phyloP scores from a whole-genome alignment of 2,888 invertebrate species.

The Perizoma flavofasciatum region DNA sequence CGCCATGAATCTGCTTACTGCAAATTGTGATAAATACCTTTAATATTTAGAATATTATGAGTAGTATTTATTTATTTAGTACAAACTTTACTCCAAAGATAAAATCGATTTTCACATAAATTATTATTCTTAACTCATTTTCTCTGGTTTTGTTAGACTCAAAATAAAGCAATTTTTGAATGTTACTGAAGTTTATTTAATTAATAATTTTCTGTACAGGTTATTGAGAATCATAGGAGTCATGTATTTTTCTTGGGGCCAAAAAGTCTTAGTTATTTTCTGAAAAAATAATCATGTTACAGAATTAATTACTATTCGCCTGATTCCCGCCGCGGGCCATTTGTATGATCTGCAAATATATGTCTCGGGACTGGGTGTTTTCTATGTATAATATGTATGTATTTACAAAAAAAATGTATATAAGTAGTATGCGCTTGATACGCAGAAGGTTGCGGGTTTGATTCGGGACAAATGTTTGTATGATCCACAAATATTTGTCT shows the following conservation, averaged over 20 bases:
- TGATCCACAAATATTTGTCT: too few relatives aligned
- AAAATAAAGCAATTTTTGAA: background rate
- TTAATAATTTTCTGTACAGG: conserved; percentile 69
- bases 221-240: conserved; percentile 67
- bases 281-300: conserved; percentile 49
- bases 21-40: conserved; percentile 62
- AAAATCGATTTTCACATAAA: conserved; percentile 37
- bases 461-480: too few relatives aligned
- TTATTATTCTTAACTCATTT: too few relatives aligned
- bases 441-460: too few relatives aligned
- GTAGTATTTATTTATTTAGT: conserved; percentile 63
- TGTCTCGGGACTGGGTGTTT: too few relatives aligned
- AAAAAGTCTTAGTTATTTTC: conserved; percentile 72
- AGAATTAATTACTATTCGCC: background rate
- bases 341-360: too few relatives aligned
- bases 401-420: too few relatives aligned
- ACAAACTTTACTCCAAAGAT: conserved; percentile 69
- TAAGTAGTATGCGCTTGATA: too few relatives aligned
- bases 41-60: background rate
- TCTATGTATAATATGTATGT: too few relatives aligned
- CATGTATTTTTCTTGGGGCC: conserved; percentile 70
- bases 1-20: conserved; percentile 86
- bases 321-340: too few relatives aligned
- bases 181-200: conserved; percentile 49
- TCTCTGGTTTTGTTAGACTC: too few relatives aligned